Evolutionary conservation across 2,888 invertebrate species (phyloP).

Genomic region (Nematopogon swammerdamellus): DNA sequence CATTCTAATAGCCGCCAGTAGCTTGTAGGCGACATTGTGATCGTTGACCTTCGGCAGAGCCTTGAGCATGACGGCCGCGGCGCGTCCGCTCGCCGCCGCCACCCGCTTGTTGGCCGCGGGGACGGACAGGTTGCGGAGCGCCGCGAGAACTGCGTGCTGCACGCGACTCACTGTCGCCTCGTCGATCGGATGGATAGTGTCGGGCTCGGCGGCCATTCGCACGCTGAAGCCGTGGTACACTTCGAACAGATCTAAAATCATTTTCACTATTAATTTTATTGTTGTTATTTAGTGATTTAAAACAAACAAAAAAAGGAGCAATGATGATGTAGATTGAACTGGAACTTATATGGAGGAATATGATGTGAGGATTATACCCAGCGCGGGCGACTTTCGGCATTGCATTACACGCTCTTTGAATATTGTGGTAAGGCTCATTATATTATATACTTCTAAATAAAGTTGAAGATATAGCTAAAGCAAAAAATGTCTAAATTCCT

Average conservation of each 20-base stretch:
- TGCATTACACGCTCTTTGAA: too few relatives aligned
- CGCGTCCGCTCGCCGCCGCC: conserved; percentile 64
- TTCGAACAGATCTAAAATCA: conserved; percentile 35
- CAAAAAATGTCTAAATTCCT: too few relatives aligned
- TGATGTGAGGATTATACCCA: too few relatives aligned
- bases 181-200: conserved; percentile 18
- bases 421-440: too few relatives aligned
- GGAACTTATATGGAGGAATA: too few relatives aligned
- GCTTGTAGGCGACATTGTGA: conserved; percentile 80
- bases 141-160: conserved; percentile 74
- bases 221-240: conserved; percentile 21
- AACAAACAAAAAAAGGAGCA: too few relatives aligned
- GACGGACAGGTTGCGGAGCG: conserved; percentile 74
- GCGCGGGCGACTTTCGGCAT: too few relatives aligned
- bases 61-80: conserved; percentile 54
- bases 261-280: too few relatives aligned
- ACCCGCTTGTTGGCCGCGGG: conserved; percentile 70
- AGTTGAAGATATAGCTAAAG: too few relatives aligned
- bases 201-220: conserved; percentile 8
- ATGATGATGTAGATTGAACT: too few relatives aligned
- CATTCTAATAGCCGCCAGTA: conserved; percentile 83
- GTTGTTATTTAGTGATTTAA: too few relatives aligned
- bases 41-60: conserved; percentile 68
- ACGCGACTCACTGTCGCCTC: conserved; percentile 30
- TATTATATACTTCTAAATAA: too few relatives aligned